Evolutionary conservation across 2,797 vertebrate genomes (phyloP).

Genomic region (Acipenser oxyrinchus): DNA sequence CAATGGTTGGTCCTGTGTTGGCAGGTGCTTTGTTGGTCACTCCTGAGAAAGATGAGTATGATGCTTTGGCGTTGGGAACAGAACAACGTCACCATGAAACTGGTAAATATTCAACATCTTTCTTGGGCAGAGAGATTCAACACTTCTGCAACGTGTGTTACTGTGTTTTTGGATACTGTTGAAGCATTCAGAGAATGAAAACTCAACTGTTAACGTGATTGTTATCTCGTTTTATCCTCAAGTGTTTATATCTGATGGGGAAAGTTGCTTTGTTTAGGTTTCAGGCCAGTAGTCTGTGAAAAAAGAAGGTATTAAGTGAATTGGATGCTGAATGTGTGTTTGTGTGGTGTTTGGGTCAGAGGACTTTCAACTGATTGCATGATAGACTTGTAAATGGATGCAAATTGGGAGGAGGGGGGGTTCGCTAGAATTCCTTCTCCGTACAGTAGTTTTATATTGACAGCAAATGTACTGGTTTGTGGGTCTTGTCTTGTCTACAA

Average conservation of each 20-base stretch:
- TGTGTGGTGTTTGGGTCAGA: no score
- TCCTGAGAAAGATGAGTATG: conserved; percentile 47
- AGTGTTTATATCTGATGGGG: background rate
- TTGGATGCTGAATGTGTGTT: no score
- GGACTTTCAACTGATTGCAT: no score
- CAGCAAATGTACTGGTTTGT: no score
- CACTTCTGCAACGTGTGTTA: background rate
- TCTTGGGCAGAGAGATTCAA: background rate
- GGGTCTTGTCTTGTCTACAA: no score
- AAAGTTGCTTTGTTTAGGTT: background rate
- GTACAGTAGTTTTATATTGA: no score
- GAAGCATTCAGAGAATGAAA: background rate
- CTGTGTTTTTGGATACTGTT: background rate
- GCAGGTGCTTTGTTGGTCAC: conserved; percentile 44
- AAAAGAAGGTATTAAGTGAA: no score
- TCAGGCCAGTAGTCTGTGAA: no score
- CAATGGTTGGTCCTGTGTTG: conserved; percentile 23
- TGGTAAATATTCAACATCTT: conserved; percentile 44
- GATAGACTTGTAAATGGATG: no score
- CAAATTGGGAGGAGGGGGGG: no score
- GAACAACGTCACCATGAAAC: conserved; percentile 58
- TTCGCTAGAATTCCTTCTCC: no score
- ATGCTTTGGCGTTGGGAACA: conserved; percentile 66
- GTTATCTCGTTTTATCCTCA: background rate
- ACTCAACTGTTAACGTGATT: background rate